phyloP scores from a whole-genome alignment of 2,797 vertebrate species.

The Propithecus perrieri region DNA sequence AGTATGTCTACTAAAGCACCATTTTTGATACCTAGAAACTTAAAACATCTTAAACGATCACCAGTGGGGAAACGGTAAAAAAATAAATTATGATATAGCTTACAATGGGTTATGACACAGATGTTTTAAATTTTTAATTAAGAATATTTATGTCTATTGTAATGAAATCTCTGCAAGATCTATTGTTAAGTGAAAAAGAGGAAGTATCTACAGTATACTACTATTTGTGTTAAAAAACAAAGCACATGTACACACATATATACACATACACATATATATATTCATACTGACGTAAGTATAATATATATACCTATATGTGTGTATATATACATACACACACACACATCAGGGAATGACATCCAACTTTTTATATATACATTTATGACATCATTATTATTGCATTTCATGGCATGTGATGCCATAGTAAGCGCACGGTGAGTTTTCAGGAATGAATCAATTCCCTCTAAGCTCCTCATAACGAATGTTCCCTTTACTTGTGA shows the following conservation, averaged over 20 bases:
- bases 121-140: background rate
- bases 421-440: background rate
- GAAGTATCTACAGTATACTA: background rate
- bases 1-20: background rate
- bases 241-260: background rate
- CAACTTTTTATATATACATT: background rate
- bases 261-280: background rate
- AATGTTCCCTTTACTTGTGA: background rate
- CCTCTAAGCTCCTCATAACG: background rate
- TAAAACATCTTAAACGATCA: background rate
- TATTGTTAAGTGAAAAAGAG: background rate
- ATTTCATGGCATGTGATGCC: background rate
- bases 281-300: background rate
- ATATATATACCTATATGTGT: background rate
- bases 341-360: background rate
- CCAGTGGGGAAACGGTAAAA: background rate
- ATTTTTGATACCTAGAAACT: background rate
- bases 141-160: background rate
- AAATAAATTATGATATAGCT: background rate
- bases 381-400: background rate
- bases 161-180: background rate
- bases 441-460: slow-evolving; percentile 31
- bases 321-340: background rate
- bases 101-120: background rate
- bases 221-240: background rate